Base-by-base conservation (phyloP, 53 echinoderm and acorn worm species). In the Crossaster papposus region DNA sequence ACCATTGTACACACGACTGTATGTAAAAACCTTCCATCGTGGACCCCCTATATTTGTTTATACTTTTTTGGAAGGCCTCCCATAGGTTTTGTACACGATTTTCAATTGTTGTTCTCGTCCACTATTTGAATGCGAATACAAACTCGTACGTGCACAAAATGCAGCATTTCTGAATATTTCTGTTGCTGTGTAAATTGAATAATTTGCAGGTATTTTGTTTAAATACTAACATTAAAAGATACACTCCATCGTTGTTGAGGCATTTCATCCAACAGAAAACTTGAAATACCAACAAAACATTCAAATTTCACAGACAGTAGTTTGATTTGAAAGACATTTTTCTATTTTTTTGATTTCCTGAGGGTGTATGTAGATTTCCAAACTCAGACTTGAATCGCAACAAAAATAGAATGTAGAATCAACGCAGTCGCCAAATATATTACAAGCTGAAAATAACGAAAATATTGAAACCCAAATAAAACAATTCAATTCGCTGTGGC, bases 251-350 rank as follows among this genome's bases (percentile, higher is more conserved):
- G 70, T 75, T 74, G 58, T 36, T 12, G 14, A 44, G 74, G 74
- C 85, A 34, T 2, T 36, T 31, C 2, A 10, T 15, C 20, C 12
- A 36, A 14, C 14, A 3, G 75, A 36, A 81, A 83, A 83, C 64
- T 70, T 23, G 10, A 26, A 68, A 68, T 68, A 87, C 77, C 87
- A 36, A 35, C 54, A 35, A 87, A 87, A 55, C 55, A 24, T 55
- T 87, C 87, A 32, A 12, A 44, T 31, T 58, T 73, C 85, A 51
- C 52, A 22, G 33, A 87, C 54, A 87, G 64, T 55, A 30, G 36
- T 51, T 51, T 84, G 84, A 72, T 72, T 75, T 87, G 87, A 87
- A 87, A 87, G 87, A 87, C 87, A 76, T 17, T 87, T 58, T 77
- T 76, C 2, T 11, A 0, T 58, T 58, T 1, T 51, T 36, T 58